Percentiles rank a stretch among this genome's conserved stretches.
Conservation (phyloP, 2,888 invertebrate species). For the Frankliniella fusca region DNA sequence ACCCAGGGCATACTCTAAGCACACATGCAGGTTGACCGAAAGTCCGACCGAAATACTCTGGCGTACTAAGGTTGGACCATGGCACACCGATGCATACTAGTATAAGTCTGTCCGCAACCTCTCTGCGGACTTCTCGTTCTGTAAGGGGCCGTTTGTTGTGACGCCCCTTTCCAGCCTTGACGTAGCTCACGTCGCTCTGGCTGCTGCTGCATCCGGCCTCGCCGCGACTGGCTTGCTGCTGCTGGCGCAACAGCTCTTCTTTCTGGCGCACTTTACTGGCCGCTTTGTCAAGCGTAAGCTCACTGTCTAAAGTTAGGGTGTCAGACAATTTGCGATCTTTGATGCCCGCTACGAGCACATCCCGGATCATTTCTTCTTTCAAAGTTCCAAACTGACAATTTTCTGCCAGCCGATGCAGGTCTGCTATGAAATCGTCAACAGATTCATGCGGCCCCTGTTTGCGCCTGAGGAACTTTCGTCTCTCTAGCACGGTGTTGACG, state of each 20-base stretch:
- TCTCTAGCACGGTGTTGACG: constrained; percentile 34
- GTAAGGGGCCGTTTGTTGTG: too few species aligned
- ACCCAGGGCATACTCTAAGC: too few species aligned
- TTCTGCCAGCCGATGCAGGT: constrained; percentile 33
- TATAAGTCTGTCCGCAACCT: too few species aligned
- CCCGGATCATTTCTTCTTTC: constrained; percentile 33
- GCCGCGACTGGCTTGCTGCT: neutral
- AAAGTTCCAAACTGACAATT: constrained; percentile 30
- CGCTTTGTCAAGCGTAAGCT: neutral
- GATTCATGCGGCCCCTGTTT: constrained; percentile 32
- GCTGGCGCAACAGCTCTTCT: neutral
- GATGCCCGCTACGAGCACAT: neutral
- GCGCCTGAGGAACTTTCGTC: constrained; percentile 32
- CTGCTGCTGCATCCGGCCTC: neutral
- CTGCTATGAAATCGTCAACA: constrained; percentile 33
- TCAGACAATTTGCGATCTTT: neutral
- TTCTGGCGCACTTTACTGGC: neutral
- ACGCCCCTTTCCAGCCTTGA: neutral
- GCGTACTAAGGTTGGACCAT: too few species aligned
- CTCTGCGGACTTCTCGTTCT: too few species aligned
- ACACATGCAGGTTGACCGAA: too few species aligned
- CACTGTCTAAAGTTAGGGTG: neutral
- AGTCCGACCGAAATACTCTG: too few species aligned
- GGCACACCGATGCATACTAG: too few species aligned
- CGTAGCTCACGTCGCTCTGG: neutral